These are phyloP conservation scores for Sciaenops ocellatus DNA, from an alignment of 2,797 vertebrate genomes.

Conservation along the genomic window DNA sequence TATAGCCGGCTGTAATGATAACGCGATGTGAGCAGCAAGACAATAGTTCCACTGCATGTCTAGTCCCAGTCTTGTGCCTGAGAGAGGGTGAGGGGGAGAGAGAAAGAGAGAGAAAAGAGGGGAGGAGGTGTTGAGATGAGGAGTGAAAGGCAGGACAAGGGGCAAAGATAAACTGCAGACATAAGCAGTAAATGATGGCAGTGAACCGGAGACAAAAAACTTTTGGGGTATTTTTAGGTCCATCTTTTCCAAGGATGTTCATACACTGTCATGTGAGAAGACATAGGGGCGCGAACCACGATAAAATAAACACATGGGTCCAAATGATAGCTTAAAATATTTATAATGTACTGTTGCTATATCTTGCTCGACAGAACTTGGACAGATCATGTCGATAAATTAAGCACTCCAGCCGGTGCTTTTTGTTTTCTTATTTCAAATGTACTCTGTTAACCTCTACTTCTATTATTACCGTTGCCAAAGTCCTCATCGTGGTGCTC, in stretches of 20 bases:
- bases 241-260: slow-evolving; percentile 50
- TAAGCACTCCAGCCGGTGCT: slow-evolving; percentile 52
- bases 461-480: slow-evolving; percentile 56
- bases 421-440: slow-evolving; percentile 59
- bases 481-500: slow-evolving; percentile 53
- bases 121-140: slow-evolving; percentile 20
- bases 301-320: slow-evolving; percentile 59
- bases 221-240: slow-evolving; percentile 53
- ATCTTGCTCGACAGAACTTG: slow-evolving; percentile 53
- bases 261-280: slow-evolving; percentile 51
- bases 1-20: slow-evolving; percentile 87
- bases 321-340: slow-evolving; percentile 59
- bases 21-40: slow-evolving; percentile 80
- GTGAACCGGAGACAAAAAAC: neutral
- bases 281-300: slow-evolving; percentile 39
- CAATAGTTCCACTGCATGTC: slow-evolving; percentile 68
- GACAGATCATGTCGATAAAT: slow-evolving; percentile 57
- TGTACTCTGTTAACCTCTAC: slow-evolving; percentile 43
- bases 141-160: slow-evolving; percentile 26
- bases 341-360: slow-evolving; percentile 51
- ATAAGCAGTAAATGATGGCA: slow-evolving; percentile 28
- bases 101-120: neutral
- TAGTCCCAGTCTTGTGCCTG: slow-evolving; percentile 57
- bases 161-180: slow-evolving; percentile 31
- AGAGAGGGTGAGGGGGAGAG: slow-evolving; percentile 39